Evolutionary conservation across 2,113 vertebrate genomes (phyloP).

Genomic region (Misgurnus mizolepis): DNA sequence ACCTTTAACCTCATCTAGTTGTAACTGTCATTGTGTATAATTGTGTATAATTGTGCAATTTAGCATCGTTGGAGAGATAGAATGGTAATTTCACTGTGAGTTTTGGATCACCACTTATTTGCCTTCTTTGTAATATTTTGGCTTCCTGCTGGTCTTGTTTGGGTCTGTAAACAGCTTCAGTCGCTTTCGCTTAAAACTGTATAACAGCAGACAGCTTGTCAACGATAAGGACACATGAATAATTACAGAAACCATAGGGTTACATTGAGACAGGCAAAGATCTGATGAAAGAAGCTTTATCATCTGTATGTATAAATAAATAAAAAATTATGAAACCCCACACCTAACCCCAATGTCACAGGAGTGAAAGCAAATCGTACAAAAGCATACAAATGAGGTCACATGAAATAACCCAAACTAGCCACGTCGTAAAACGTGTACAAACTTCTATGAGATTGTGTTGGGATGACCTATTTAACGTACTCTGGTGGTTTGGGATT

Average conservation of each 20-base stretch:
- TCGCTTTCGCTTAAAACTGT: background rate
- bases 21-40: too few species aligned
- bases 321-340: too few species aligned
- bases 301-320: too few species aligned
- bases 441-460: too few species aligned
- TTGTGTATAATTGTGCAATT: background rate
- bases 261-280: constrained; percentile 17
- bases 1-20: too few species aligned
- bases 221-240: background rate
- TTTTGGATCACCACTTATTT: constrained; percentile 17
- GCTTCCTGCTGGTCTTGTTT: background rate
- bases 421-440: too few species aligned
- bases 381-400: too few species aligned
- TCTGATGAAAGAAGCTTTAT: background rate
- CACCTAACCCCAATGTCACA: too few species aligned
- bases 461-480: background rate
- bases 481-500: background rate
- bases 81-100: background rate
- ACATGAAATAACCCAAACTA: too few species aligned
- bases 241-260: constrained; percentile 35
- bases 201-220: constrained; percentile 31
- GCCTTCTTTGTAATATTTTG: background rate
- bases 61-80: background rate
- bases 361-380: too few species aligned
- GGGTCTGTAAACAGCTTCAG: constrained; percentile 18